Conservation (phyloP, 2,797 vertebrate species). For the Trachops cirrhosus region DNA sequence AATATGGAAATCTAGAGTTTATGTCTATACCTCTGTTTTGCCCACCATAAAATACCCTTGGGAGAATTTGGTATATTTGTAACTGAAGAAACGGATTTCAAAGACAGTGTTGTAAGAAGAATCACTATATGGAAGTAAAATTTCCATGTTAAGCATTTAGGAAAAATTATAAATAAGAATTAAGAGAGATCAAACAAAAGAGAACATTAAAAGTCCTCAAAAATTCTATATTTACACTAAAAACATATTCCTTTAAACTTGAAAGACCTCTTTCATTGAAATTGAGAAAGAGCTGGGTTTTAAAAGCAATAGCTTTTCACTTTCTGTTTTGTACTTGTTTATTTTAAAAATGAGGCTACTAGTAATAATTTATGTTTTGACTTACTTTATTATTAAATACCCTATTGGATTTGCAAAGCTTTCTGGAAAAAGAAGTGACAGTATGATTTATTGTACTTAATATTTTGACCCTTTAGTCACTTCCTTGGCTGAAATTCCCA, state of each 20-base stretch:
- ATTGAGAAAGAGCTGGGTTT: not conserved
- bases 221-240: not conserved
- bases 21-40: not conserved
- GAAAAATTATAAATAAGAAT: constrained; percentile 12
- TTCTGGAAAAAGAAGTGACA: constrained; percentile 24
- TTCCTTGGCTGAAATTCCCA: constrained; percentile 51
- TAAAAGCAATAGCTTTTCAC: not conserved
- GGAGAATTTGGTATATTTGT: not conserved
- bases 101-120: not conserved
- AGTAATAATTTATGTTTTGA: not conserved
- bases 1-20: constrained; percentile 14
- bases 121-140: not conserved
- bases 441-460: constrained; percentile 45
- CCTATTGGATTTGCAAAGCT: not conserved
- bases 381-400: not conserved
- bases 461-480: constrained; percentile 49
- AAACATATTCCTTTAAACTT: not conserved
- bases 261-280: not conserved
- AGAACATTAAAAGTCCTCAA: not conserved
- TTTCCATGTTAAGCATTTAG: constrained; percentile 2
- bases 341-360: constrained; percentile 8
- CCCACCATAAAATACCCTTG: not conserved
- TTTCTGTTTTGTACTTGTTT: constrained; percentile 26
- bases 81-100: constrained; percentile 19
- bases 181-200: constrained; percentile 16